A percentile compares a stretch with the other conserved stretches of the same genome.
These are phyloP conservation scores for Chloroclystis v-ata DNA, from an alignment of 2,888 invertebrate genomes.

Conservation along the genomic window DNA sequence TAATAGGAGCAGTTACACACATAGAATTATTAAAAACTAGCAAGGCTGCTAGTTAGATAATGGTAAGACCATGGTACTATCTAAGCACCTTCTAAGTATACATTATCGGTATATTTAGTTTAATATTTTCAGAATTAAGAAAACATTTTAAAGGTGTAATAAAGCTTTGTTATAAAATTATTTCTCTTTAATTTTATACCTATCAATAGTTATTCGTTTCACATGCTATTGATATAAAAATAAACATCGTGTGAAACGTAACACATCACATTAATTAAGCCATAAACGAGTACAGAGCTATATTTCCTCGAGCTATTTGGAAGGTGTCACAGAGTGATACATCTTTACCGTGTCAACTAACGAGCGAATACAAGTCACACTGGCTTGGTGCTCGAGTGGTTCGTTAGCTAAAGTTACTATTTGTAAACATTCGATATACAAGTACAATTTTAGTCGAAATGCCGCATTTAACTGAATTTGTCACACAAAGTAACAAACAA, in stretches of 20 bases:
- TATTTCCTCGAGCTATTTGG: slow-evolving; percentile 14
- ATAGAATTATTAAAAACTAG: slow-evolving; percentile 4
- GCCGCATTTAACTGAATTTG: no score
- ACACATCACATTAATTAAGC: slow-evolving; percentile 12
- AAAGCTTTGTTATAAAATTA: no score
- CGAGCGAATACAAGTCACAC: slow-evolving; percentile 2
- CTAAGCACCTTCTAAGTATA: no score
- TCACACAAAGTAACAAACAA: no score
- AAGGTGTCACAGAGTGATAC: slow-evolving; percentile 4
- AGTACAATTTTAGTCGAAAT: no score
- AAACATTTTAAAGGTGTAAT: no score
- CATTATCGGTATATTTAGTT: no score
- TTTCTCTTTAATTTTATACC: no score
- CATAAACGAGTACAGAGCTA: slow-evolving; percentile 6
- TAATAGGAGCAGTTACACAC: slow-evolving; percentile 16
- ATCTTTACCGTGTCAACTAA: slow-evolving; percentile 8
- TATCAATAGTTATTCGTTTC: no score
- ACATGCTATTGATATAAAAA: neutral
- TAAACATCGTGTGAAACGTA: slow-evolving; percentile 8
- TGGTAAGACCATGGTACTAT: no score
- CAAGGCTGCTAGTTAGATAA: no score
- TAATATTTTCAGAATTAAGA: no score
- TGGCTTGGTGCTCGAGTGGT: neutral
- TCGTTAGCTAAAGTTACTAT: neutral
- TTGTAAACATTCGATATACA: neutral